These are phyloP conservation scores for Hyppa rectilinea DNA, from an alignment of 2,888 invertebrate species.

Conservation along the genomic window DNA sequence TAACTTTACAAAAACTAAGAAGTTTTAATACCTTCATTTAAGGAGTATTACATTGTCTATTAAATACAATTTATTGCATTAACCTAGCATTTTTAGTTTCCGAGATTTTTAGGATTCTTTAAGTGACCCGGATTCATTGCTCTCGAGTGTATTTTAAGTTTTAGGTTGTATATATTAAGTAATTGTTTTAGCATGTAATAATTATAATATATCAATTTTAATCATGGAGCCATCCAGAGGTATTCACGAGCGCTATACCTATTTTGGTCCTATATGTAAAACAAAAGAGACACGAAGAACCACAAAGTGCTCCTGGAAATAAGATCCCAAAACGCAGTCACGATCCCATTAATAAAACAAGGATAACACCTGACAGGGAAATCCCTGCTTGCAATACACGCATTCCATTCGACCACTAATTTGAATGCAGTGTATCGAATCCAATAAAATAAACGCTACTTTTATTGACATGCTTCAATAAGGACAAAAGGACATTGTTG, in stretches of 20 bases:
- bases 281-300: background rate
- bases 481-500: slow-evolving; percentile 41
- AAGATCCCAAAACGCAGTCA: slow-evolving; percentile 29
- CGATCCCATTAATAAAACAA: slow-evolving; percentile 43
- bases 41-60: too few relatives aligned
- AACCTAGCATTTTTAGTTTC: too few relatives aligned
- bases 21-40: too few relatives aligned
- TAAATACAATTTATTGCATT: too few relatives aligned
- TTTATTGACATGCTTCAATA: slow-evolving; percentile 20
- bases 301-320: slow-evolving; percentile 15
- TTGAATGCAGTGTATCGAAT: slow-evolving; percentile 36
- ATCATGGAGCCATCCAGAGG: too few relatives aligned
- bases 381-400: slow-evolving; percentile 26
- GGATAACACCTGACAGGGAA: slow-evolving; percentile 39
- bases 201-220: too few relatives aligned
- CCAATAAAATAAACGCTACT: slow-evolving; percentile 31
- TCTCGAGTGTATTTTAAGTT: too few relatives aligned
- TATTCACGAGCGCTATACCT: background rate
- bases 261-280: background rate
- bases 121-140: too few relatives aligned
- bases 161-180: too few relatives aligned
- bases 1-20: too few relatives aligned
- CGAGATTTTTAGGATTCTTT: too few relatives aligned
- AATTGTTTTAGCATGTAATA: too few relatives aligned
- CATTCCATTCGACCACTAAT: slow-evolving; percentile 35